phyloP scores from a whole-genome alignment of 2,888 invertebrate species.

The Drosophila meridiana region DNA sequence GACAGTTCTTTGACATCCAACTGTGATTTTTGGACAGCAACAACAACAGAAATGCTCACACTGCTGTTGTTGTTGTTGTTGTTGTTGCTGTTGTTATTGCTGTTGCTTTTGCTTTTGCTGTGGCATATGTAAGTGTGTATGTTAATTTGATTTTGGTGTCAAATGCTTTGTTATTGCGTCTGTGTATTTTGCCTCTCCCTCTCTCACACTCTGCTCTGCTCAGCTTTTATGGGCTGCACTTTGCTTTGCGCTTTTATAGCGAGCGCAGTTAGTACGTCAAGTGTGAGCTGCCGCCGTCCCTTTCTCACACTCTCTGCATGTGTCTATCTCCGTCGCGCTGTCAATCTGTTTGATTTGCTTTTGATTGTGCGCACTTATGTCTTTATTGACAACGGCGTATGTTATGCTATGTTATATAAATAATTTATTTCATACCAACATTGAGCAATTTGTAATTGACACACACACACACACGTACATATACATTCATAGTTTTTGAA shows the following conservation, averaged over 20 bases:
- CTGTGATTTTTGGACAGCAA: constrained; percentile 65
- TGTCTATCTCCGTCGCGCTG: constrained; percentile 18
- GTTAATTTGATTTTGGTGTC: constrained; percentile 79
- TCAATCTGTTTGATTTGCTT: constrained; percentile 68
- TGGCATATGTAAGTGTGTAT: constrained; percentile 68
- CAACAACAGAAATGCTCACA: constrained; percentile 26
- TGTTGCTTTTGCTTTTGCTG: constrained; percentile 19
- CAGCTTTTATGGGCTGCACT: constrained; percentile 65
- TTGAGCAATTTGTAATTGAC: constrained; percentile 71
- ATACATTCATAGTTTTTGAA: constrained; percentile 3
- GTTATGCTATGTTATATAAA: constrained; percentile 63
- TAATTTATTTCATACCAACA: constrained; percentile 66
- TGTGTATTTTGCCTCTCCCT: constrained; percentile 2
- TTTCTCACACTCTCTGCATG: neutral
- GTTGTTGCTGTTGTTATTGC: constrained; percentile 11
- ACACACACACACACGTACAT: constrained; percentile 2
- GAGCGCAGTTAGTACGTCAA: constrained; percentile 38
- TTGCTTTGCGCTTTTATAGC: constrained; percentile 68
- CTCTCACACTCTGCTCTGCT: neutral
- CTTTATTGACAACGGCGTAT: constrained; percentile 71
- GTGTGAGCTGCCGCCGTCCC: constrained; percentile 14
- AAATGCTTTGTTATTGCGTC: constrained; percentile 61
- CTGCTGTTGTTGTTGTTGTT: constrained; percentile 14
- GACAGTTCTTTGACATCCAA: constrained; percentile 69
- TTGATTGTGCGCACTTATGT: constrained; percentile 75